Evolutionary conservation across 2,113 vertebrate species (phyloP).

Genomic region (Bombycilla garrulus): DNA sequence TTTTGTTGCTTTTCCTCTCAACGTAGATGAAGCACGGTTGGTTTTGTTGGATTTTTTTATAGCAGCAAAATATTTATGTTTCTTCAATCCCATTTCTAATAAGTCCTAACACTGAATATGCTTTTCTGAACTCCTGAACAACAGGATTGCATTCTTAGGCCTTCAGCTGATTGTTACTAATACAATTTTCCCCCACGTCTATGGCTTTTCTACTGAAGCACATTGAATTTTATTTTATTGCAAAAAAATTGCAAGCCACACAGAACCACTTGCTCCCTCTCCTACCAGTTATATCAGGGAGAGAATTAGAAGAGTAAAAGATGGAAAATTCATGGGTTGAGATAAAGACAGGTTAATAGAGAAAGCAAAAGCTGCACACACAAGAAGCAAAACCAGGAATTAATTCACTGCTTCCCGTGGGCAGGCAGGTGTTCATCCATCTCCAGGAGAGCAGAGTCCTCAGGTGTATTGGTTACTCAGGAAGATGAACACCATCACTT

Average conservation of each 20-base stretch:
- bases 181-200: not conserved
- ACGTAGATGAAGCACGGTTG: not conserved
- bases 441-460: not conserved
- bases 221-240: not conserved
- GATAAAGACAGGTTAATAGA: not conserved
- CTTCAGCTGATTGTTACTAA: not conserved
- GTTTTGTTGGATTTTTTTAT: not conserved
- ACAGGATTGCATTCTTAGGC: not conserved
- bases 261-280: not conserved
- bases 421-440: not conserved
- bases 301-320: not conserved
- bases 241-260: not conserved
- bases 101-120: not conserved
- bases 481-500: not conserved
- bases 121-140: not conserved
- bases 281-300: not conserved
- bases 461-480: not conserved
- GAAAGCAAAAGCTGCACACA: not conserved
- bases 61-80: not conserved
- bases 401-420: not conserved
- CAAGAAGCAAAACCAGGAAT: not conserved
- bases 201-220: not conserved
- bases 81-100: not conserved
- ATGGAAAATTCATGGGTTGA: not conserved
- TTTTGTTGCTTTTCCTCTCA: not conserved